phyloP scores from a whole-genome alignment of 1,140 invertebrate genomes.

The Rhyacophila brunnea region DNA sequence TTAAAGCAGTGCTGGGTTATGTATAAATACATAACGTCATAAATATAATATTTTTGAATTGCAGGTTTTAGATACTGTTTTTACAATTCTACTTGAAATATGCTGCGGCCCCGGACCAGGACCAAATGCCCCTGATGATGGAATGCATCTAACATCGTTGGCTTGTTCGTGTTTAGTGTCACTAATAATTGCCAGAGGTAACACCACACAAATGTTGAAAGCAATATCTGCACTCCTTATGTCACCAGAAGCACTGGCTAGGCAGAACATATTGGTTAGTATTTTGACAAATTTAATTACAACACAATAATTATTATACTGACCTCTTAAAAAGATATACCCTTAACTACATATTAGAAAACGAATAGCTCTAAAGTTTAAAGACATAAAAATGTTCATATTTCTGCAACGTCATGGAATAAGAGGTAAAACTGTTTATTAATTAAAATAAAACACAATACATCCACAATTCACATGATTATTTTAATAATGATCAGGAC shows the following conservation, averaged over 20 bases:
- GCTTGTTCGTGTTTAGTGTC: constrained; percentile 89
- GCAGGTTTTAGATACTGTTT: constrained; percentile 45
- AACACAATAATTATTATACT: neutral
- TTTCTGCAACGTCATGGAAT: neutral
- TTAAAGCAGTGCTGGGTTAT: neutral
- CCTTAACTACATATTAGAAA: neutral
- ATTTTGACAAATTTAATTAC: neutral
- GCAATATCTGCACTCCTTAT: constrained; percentile 86
- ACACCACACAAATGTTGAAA: constrained; percentile 87
- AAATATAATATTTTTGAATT: constrained; percentile 7
- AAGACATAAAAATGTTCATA: neutral
- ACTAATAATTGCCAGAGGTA: constrained; percentile 87
- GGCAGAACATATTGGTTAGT: constrained; percentile 76
- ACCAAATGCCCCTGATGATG: constrained; percentile 52
- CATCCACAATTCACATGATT: too few species aligned
- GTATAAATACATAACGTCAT: neutral
- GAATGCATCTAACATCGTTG: constrained; percentile 74
- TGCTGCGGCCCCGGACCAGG: constrained; percentile 50
- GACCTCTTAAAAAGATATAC: neutral
- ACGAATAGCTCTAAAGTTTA: neutral
- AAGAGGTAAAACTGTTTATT: neutral
- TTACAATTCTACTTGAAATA: constrained; percentile 45
- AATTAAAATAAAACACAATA: too few species aligned
- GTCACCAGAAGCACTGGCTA: constrained; percentile 72
- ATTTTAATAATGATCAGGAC: too few species aligned